Evolutionary conservation across 2,797 vertebrate species (phyloP), one percentile per base, ranked within the genome.

Genomic region (Dipus sagitta): DNA sequence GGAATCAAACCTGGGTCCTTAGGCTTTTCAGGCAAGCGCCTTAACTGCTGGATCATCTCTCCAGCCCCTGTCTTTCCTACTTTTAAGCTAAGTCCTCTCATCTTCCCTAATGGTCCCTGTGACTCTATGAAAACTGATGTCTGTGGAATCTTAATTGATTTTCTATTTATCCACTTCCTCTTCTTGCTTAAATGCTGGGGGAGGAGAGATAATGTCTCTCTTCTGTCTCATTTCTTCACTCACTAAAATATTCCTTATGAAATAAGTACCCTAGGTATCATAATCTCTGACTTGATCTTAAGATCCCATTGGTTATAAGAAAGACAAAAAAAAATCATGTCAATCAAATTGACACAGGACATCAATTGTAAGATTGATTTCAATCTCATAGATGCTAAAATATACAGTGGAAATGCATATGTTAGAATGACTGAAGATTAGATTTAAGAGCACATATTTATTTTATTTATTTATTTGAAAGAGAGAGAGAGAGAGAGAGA

Each of bases 321-420:
- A 42, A 6, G 15, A 52, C 65, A 26, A 38, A 28, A 30, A 62
- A 71, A 74, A 54, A 20, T 72, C 10, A 28, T 83, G 9, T 3
- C 24, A 30, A 75, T 42, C n/a, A 77, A 72, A 93, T 81, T 70
- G 75, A 86, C 74, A 77, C 3, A 20, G 23, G 52, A 17, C 23
- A 68, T 93, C 5, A 18, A 21, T 17, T 58, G 4, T 47, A 75
- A 90, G 72, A 92, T 4, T 85, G 11, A 67, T 75, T 80, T 75
- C 65, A 60, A 67, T 52, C 80, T 84, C 17, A 85, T 70, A 79
- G 72, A 80, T 20, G 24, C 70, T 75, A 92, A 92, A 70, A 83
- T 83, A 21, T 82, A 74, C 21, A 47, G 18, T 42, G 18, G 70
- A 86, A 65, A 62, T n/a, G 26, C n/a, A 3, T 24, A 18, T 21